phyloP scores from a whole-genome alignment of 2,888 invertebrate genomes.

The Leucophenga maculata region DNA sequence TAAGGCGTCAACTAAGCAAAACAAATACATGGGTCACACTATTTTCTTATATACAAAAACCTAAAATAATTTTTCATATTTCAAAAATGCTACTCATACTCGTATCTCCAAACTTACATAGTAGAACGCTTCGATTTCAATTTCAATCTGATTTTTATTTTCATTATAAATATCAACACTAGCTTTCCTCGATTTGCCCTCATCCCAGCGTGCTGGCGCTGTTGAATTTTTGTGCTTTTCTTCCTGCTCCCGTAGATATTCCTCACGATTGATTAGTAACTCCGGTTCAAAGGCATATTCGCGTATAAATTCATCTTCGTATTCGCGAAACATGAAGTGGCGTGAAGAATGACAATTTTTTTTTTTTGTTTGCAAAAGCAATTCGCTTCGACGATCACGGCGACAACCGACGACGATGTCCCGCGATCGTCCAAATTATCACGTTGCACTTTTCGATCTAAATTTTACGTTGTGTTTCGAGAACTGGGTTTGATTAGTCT shows the following conservation, averaged over 20 bases:
- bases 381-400: too few species aligned
- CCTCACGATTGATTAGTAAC: constrained; percentile 67
- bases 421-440: too few species aligned
- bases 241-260: constrained; percentile 60
- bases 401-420: too few species aligned
- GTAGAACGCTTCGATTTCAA: constrained; percentile 70
- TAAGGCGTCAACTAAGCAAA: too few species aligned
- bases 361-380: not conserved
- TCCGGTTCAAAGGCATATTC: constrained; percentile 72
- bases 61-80: too few species aligned
- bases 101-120: constrained; percentile 72
- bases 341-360: not conserved
- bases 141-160: constrained; percentile 67
- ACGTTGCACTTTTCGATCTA: not conserved
- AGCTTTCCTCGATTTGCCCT: constrained; percentile 55
- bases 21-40: too few species aligned
- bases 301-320: constrained; percentile 69
- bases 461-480: constrained; percentile 28
- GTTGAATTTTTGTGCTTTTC: constrained; percentile 48
- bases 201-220: constrained; percentile 58
- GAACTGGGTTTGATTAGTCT: not conserved
- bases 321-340: constrained; percentile 61
- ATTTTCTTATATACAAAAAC: too few species aligned
- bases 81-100: too few species aligned
- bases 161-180: constrained; percentile 59